Percentiles rank a stretch among this genome's conserved stretches.
Evolutionary conservation across 2,888 invertebrate species (phyloP).

Genomic region (Oegoconia quadripuncta): DNA sequence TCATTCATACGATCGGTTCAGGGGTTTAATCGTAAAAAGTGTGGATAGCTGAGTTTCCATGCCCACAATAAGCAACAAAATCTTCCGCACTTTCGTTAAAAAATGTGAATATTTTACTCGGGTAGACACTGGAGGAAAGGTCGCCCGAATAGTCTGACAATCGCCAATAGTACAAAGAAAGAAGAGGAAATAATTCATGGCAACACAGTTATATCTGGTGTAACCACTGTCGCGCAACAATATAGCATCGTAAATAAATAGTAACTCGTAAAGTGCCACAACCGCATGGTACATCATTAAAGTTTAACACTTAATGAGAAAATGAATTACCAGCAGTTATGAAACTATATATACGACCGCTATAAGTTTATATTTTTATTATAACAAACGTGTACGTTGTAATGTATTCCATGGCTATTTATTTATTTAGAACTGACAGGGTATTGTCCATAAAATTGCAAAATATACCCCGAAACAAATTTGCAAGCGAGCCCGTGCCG

Average conservation of each 20-base stretch:
- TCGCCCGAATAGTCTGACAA: too few species aligned
- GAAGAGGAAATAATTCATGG: too few species aligned
- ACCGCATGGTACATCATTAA: constrained; percentile 38
- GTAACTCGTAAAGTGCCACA: constrained; percentile 23
- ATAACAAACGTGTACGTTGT: constrained; percentile 38
- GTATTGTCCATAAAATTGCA: constrained; percentile 50
- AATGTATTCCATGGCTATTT: constrained; percentile 39
- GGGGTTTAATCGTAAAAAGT: too few species aligned
- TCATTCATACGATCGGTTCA: too few species aligned
- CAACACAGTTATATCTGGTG: too few species aligned
- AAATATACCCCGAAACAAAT: constrained; percentile 43
- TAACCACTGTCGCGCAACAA: constrained; percentile 26
- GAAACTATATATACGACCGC: constrained; percentile 47
- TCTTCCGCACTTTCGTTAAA: too few species aligned
- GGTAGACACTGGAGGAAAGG: too few species aligned
- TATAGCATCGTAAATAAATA: constrained; percentile 53
- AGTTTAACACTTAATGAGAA: constrained; percentile 63
- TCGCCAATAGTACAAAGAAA: too few species aligned
- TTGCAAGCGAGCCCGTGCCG: constrained; percentile 42
- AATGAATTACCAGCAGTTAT: constrained; percentile 54
- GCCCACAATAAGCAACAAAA: too few species aligned
- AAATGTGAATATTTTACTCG: too few species aligned
- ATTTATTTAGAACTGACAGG: constrained; percentile 58
- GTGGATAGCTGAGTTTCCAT: too few species aligned
- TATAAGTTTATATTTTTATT: constrained; percentile 52